These are phyloP conservation scores for Drosophila kanekoi DNA, from an alignment of 2,888 invertebrate genomes.

Conservation along the genomic window DNA sequence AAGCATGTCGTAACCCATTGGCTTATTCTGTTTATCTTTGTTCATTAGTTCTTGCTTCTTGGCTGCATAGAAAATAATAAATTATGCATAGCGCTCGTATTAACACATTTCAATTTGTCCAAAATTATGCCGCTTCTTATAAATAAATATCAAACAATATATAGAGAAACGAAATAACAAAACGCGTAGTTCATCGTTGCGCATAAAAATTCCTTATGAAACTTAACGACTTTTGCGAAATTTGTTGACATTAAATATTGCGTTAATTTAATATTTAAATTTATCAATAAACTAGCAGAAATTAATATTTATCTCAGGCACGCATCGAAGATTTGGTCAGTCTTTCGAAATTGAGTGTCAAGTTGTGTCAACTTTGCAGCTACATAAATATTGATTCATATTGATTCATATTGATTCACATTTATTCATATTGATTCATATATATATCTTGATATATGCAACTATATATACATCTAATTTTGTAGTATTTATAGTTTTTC, in stretches of 20 bases:
- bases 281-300: conserved; percentile 45
- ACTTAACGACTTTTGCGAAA: conserved; percentile 65
- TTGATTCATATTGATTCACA: no score
- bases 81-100: conserved; percentile 59
- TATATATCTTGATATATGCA: no score
- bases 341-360: no score
- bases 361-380: no score
- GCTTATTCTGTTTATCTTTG: conserved; percentile 11
- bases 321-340: conserved; percentile 5
- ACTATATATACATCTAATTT: no score
- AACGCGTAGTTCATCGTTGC: conserved; percentile 33
- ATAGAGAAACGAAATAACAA: conserved; percentile 37
- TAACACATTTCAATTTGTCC: conserved; percentile 79
- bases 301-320: conserved; percentile 1
- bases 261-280: conserved; percentile 80
- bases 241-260: conserved; percentile 74
- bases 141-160: conserved; percentile 52
- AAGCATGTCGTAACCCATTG: conserved; percentile 22
- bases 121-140: conserved; percentile 34
- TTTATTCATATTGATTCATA: no score
- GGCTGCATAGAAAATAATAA: conserved; percentile 36
- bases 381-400: no score
- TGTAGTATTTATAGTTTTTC: no score
- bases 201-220: conserved; percentile 62
- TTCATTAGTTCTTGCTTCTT: conserved; percentile 25